phyloP scores from a whole-genome alignment of 2,888 invertebrate genomes.

The Chelonus formosanus region DNA sequence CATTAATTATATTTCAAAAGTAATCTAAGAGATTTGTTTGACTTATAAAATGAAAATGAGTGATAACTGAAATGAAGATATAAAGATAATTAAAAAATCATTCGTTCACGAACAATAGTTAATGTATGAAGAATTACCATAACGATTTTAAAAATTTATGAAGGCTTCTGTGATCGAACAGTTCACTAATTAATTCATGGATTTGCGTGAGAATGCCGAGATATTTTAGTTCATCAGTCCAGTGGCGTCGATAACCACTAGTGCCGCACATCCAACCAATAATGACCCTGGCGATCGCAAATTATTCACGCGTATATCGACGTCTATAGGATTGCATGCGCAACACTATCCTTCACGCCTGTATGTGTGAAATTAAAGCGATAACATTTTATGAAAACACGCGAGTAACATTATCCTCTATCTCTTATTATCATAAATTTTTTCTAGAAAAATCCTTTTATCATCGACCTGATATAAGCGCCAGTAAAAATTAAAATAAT shows the following conservation, averaged over 20 bases:
- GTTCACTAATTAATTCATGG: constrained; percentile 29
- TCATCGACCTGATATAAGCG: background rate
- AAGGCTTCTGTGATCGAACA: background rate
- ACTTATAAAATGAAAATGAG: no score
- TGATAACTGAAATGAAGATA: background rate
- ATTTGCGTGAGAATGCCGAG: constrained; percentile 28
- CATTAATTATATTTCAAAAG: no score
- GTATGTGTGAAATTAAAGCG: constrained; percentile 29
- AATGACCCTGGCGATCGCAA: constrained; percentile 49
- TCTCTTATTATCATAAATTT: constrained; percentile 1
- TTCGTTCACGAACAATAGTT: background rate
- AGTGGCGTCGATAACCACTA: constrained; percentile 27
- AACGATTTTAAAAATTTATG: background rate
- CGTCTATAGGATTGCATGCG: constrained; percentile 31
- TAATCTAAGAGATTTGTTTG: no score
- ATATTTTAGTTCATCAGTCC: constrained; percentile 30
- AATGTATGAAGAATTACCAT: constrained; percentile 2
- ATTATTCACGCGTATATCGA: constrained; percentile 56
- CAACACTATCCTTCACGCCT: constrained; percentile 26
- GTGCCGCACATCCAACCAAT: constrained; percentile 42
- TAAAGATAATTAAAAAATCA: background rate
- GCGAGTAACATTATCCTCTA: background rate
- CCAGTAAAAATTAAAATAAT: no score
- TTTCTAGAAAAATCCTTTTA: background rate
- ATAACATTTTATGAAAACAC: constrained; percentile 25